Evolutionary conservation across 2,797 vertebrate genomes (phyloP).

Genomic region (Scleropages formosus): DNA sequence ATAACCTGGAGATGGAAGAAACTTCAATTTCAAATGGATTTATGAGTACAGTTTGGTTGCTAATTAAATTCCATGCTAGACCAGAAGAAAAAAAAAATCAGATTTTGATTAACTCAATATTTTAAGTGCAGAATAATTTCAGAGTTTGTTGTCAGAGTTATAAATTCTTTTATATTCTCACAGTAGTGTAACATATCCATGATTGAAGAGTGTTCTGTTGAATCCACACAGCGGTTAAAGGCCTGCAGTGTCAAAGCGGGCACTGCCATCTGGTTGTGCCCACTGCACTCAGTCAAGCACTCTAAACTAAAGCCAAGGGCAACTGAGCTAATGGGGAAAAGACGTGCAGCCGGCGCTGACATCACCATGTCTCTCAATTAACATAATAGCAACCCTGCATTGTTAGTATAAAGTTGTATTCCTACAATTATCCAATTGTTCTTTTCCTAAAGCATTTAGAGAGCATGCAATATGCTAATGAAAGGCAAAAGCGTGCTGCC

Average conservation of each 20-base stretch:
- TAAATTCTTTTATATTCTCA: not conserved
- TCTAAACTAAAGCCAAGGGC: conserved; percentile 54
- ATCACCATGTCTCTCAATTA: conserved; percentile 45
- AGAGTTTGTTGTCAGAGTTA: not conserved
- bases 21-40: not conserved
- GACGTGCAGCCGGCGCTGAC: conserved; percentile 37
- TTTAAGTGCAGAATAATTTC: too few species aligned
- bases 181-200: not conserved
- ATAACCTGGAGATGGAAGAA: not conserved
- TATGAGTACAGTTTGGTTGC: not conserved
- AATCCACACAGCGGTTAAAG: not conserved
- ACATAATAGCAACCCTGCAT: conserved; percentile 43
- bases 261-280: conserved; percentile 25
- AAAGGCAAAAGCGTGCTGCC: conserved; percentile 52
- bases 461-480: conserved; percentile 54
- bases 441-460: conserved; percentile 54
- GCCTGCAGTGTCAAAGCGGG: conserved; percentile 10
- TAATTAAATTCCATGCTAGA: not conserved
- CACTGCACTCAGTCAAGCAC: conserved; percentile 35
- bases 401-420: conserved; percentile 53
- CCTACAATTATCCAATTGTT: conserved; percentile 47
- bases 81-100: not conserved
- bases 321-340: conserved; percentile 49
- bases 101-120: not conserved
- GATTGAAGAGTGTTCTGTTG: not conserved